Base-by-base conservation (phyloP, 2,888 invertebrate genomes). In the Trichogramma evanescens region DNA sequence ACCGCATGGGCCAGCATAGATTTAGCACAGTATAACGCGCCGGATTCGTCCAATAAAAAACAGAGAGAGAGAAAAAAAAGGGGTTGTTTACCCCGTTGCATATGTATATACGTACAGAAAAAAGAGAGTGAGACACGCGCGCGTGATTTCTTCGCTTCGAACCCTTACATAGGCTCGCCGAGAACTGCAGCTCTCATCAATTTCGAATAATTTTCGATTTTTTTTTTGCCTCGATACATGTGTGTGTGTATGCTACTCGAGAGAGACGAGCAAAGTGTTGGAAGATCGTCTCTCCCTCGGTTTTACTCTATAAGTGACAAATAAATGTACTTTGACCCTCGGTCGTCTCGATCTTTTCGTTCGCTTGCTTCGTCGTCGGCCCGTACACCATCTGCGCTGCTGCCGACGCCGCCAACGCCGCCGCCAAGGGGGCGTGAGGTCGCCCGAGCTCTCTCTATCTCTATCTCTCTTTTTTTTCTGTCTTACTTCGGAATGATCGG, bases 131-230 rank as follows among this genome's bases (percentile, higher is more conserved):
- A 26, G 26, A 50, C 72, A 72, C 73, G 70, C 67, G 70, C 65
- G 68, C 63, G 42, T 60, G 58, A 63, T 63, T 57, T 60, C 66
- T 61, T 53, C 64, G 61, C 54, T 63, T 65, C 2, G 26, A 26
- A 26, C 26, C 26, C 26, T 26, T 26, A 26, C 26, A 2, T 26
- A 26, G 26, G 26, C 26, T 26, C 26, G 26, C 26, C 26, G 26
- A 26, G 26, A 26, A 26, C 26, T 26, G 26, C 26, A 26, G 26
- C 26, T 64, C 69, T 72, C 72, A 72, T 73, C 72, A 73, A 73
- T 73, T 73, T 71, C 71, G 59, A 68, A 73, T 74, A 70, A 72
- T 71, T 74, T 66, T 67, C 63, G 63, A 62, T 61, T 65, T 65
- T 56, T 63, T 56, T 53, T 56, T 26, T 46, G 39, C 53, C n/a